These are phyloP conservation scores for Sinocyclocheilus grahami DNA, from an alignment of 2,113 vertebrate genomes.

Conservation along the genomic window DNA sequence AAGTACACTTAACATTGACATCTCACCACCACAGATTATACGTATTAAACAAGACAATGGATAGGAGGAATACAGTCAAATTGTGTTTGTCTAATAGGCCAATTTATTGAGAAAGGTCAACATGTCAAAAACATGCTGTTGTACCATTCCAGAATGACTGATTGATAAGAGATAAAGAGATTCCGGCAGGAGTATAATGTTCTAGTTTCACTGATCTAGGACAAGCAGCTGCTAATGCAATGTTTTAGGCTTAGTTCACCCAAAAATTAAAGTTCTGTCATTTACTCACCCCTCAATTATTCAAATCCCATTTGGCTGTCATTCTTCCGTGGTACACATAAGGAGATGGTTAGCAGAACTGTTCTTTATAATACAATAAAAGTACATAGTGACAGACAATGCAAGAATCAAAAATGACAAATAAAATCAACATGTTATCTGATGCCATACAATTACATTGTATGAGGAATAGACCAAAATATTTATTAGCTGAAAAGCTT, in stretches of 20 bases:
- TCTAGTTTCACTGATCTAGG: neutral
- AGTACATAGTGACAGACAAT: neutral
- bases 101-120: slow-evolving; percentile 7
- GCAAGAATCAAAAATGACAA: neutral
- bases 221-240: neutral
- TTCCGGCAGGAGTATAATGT: neutral
- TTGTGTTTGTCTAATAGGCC: neutral
- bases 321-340: neutral
- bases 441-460: neutral
- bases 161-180: neutral
- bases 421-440: neutral
- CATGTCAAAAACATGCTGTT: neutral
- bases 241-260: too few relatives aligned
- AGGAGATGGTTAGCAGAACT: neutral
- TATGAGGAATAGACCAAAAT: neutral
- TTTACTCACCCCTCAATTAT: too few relatives aligned
- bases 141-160: neutral
- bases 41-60: neutral
- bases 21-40: neutral
- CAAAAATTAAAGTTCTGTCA: neutral
- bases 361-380: neutral
- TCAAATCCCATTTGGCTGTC: neutral
- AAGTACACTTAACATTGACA: neutral
- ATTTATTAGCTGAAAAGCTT: neutral
- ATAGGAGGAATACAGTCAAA: neutral